phyloP scores from a whole-genome alignment of 2,113 vertebrate species.

The Vicugna pacos region DNA sequence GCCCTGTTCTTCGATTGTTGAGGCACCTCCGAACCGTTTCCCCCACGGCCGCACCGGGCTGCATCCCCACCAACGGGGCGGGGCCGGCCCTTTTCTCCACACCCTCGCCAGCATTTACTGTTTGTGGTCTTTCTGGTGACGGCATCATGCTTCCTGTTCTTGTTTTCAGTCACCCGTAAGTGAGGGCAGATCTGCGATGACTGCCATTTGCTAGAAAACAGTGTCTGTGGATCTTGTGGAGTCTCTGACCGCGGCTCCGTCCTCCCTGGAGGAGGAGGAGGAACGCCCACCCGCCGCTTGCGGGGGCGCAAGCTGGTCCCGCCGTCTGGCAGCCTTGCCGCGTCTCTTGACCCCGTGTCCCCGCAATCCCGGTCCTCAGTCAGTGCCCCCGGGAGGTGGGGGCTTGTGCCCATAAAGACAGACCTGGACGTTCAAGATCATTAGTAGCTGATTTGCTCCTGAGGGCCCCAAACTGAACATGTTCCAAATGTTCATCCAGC shows the following conservation, averaged over 20 bases:
- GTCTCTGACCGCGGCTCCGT: too few species aligned
- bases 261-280: too few species aligned
- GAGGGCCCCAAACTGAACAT: too few species aligned
- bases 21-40: too few species aligned
- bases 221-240: neutral
- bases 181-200: neutral
- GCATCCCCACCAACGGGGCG: too few species aligned
- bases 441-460: neutral
- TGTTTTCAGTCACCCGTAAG: too few species aligned
- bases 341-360: neutral
- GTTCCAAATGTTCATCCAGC: neutral
- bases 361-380: neutral
- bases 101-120: too few species aligned
- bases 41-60: too few species aligned
- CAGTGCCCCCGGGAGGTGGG: neutral
- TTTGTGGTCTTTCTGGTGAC: too few species aligned
- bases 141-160: neutral
- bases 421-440: too few species aligned
- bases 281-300: rapidly evolving
- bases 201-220: neutral
- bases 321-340: rapidly evolving
- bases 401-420: neutral
- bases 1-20: too few species aligned
- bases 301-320: rapidly evolving
- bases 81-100: too few species aligned